A percentile compares a stretch with the other conserved stretches of the same genome.
Evolutionary conservation across 2,888 invertebrate species (phyloP).

Genomic region (Nymphalis c-album): DNA sequence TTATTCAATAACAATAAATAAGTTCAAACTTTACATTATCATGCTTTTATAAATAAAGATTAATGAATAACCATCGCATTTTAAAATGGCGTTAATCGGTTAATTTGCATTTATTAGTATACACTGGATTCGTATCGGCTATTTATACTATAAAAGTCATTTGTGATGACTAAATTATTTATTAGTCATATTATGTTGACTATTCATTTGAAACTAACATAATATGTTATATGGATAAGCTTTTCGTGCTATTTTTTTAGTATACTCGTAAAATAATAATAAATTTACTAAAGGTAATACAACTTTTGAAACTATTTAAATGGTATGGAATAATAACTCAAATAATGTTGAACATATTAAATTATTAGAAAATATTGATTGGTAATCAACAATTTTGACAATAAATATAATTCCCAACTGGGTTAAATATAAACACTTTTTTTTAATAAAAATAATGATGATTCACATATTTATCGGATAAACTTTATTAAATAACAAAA

Average conservation of each 20-base stretch:
- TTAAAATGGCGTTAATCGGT: conserved; percentile 32
- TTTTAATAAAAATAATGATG: too few relatives aligned
- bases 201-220: neutral
- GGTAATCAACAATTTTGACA: too few relatives aligned
- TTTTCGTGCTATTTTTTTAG: neutral
- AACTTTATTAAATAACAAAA: too few relatives aligned
- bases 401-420: too few relatives aligned
- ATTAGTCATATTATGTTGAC: conserved; percentile 28
- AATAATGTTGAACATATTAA: too few relatives aligned
- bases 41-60: conserved; percentile 37
- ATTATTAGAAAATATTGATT: too few relatives aligned
- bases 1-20: conserved; percentile 11
- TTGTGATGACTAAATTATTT: conserved; percentile 28
- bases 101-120: conserved; percentile 36
- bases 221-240: neutral
- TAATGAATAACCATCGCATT: conserved; percentile 28
- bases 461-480: too few relatives aligned
- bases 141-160: conserved; percentile 26
- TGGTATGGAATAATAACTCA: too few relatives aligned
- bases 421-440: too few relatives aligned
- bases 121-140: conserved; percentile 15
- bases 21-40: conserved; percentile 19
- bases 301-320: too few relatives aligned
- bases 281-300: too few relatives aligned
- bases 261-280: neutral